Conservation (phyloP, 2,888 invertebrate species). For the Chrysopilus asiliformis region DNA sequence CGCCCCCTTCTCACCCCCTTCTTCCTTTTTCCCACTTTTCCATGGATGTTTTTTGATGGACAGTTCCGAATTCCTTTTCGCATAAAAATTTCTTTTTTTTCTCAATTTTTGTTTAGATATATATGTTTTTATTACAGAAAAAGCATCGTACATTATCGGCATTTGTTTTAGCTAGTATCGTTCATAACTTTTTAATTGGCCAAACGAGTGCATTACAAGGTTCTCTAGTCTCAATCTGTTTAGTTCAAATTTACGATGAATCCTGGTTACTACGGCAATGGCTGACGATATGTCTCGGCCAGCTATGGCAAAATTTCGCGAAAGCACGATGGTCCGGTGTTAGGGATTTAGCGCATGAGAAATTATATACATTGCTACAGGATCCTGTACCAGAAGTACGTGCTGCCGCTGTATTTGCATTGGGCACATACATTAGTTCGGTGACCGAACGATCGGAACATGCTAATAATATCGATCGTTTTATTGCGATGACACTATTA, state of each 20-base stretch:
- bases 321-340: slow-evolving; percentile 90
- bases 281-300: slow-evolving; percentile 84
- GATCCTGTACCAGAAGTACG: slow-evolving; percentile 84
- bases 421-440: slow-evolving; percentile 86
- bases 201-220: slow-evolving; percentile 86
- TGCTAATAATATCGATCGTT: slow-evolving; percentile 86
- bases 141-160: slow-evolving; percentile 88
- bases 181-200: slow-evolving; percentile 74
- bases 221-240: slow-evolving; percentile 77
- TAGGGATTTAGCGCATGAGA: slow-evolving; percentile 91
- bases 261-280: slow-evolving; percentile 62
- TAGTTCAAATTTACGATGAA: slow-evolving; percentile 71
- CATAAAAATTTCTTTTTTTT: too few species aligned
- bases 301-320: slow-evolving; percentile 81
- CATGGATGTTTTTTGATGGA: too few species aligned
- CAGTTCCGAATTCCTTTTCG: too few species aligned
- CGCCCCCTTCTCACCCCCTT: too few species aligned
- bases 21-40: too few species aligned
- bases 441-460: slow-evolving; percentile 77
- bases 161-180: slow-evolving; percentile 87
- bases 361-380: slow-evolving; percentile 64
- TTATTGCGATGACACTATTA: slow-evolving; percentile 77
- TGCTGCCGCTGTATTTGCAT: slow-evolving; percentile 85
- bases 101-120: not conserved
- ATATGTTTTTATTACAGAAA: slow-evolving; percentile 39